Evolutionary conservation across 2,888 invertebrate genomes (phyloP).

Genomic region (Biston betularia): DNA sequence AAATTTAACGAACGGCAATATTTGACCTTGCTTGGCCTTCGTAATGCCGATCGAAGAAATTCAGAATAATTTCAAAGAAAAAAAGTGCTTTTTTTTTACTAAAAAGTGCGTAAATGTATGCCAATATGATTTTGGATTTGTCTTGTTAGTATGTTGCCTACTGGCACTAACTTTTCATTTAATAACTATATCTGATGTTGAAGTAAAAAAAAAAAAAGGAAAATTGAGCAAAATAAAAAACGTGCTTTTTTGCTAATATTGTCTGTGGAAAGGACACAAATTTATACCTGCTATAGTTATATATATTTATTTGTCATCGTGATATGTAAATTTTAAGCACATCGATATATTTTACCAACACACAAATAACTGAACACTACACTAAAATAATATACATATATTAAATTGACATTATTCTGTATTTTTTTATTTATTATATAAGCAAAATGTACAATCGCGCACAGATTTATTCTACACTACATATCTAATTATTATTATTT

Average conservation of each 20-base stretch:
- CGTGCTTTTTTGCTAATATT: slow-evolving; percentile 38
- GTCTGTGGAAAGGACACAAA: slow-evolving; percentile 59
- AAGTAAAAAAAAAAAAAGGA: slow-evolving; percentile 42
- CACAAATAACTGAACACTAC: slow-evolving; percentile 30
- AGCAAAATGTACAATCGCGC: slow-evolving; percentile 68
- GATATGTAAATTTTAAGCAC: slow-evolving; percentile 78
- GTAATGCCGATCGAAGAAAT: too few species aligned
- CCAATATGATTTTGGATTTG: slow-evolving; percentile 1
- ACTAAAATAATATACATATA: slow-evolving; percentile 39
- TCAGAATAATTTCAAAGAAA: neutral
- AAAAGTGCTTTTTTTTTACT: neutral
- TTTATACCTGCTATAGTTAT: slow-evolving; percentile 26
- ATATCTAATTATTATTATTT: slow-evolving; percentile 8
- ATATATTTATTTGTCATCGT: slow-evolving; percentile 77
- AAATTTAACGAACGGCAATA: neutral
- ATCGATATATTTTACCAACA: slow-evolving; percentile 60
- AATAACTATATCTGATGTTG: slow-evolving; percentile 23
- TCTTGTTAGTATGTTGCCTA: slow-evolving; percentile 24
- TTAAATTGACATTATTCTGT: slow-evolving; percentile 47
- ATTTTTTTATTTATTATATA: slow-evolving; percentile 41
- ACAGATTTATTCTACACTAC: slow-evolving; percentile 53
- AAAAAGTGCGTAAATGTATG: slow-evolving; percentile 7
- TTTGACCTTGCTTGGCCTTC: neutral
- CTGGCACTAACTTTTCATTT: slow-evolving; percentile 1
- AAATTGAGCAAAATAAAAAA: slow-evolving; percentile 52